phyloP scores from a whole-genome alignment of 2,888 invertebrate genomes.

The Pachliopta kotzebuea region DNA sequence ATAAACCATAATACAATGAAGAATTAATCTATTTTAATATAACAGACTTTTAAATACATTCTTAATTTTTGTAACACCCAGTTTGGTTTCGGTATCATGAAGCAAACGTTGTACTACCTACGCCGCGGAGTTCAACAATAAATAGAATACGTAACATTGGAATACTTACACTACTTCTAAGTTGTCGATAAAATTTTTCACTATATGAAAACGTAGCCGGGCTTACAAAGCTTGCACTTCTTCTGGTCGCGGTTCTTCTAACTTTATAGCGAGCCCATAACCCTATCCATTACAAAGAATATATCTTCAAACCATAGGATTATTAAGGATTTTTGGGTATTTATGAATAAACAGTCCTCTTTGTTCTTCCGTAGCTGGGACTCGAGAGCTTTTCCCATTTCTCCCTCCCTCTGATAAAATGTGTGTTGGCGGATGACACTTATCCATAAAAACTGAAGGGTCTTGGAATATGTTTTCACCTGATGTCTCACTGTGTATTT shows the following conservation, averaged over 20 bases:
- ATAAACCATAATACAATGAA: slow-evolving; percentile 44
- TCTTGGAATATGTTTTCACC: too few relatives aligned
- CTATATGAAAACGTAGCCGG: not conserved
- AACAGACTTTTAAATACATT: slow-evolving; percentile 78
- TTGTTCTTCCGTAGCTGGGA: too few relatives aligned
- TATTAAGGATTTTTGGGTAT: too few relatives aligned
- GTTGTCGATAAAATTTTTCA: slow-evolving; percentile 29
- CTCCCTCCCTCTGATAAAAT: too few relatives aligned
- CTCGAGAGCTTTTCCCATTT: too few relatives aligned
- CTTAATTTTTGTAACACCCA: slow-evolving; percentile 64
- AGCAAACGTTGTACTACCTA: slow-evolving; percentile 34
- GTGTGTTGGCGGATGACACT: too few relatives aligned
- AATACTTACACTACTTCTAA: slow-evolving; percentile 54
- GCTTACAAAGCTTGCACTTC: not conserved
- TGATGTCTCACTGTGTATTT: too few relatives aligned
- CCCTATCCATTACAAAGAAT: not conserved
- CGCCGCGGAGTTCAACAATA: slow-evolving; percentile 64
- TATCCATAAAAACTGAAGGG: too few relatives aligned
- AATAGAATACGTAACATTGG: slow-evolving; percentile 68
- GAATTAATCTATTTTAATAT: slow-evolving; percentile 63
- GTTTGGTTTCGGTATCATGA: slow-evolving; percentile 51
- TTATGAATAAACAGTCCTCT: too few relatives aligned
- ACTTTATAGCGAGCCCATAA: not conserved
- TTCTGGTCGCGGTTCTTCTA: not conserved
- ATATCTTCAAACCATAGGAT: not conserved